phyloP scores from a whole-genome alignment of 2,888 invertebrate genomes.

The Drosophila stalkeri region DNA sequence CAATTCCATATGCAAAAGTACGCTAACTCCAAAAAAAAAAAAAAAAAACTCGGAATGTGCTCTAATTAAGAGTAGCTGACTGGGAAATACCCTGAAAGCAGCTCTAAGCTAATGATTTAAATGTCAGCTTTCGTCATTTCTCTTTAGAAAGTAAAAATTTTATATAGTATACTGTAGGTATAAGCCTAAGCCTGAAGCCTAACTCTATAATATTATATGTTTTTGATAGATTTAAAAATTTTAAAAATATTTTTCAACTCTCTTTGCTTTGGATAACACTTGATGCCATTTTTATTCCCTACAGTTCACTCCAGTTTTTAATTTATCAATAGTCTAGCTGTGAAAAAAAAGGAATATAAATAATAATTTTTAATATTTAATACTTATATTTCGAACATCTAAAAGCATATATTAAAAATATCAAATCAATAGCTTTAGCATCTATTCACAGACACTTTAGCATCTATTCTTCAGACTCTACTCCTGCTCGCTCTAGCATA shows the following conservation, averaged over 20 bases:
- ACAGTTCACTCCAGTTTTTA: background rate
- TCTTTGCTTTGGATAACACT: background rate
- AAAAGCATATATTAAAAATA: background rate
- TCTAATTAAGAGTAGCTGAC: background rate
- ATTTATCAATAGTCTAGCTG: background rate
- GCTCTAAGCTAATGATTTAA: too few relatives aligned
- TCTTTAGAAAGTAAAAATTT: too few relatives aligned
- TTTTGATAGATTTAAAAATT: too few relatives aligned
- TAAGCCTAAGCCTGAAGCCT: too few relatives aligned
- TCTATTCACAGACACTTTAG: too few relatives aligned
- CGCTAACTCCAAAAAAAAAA: constrained; percentile 21
- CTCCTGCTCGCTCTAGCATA: background rate
- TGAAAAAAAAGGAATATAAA: background rate
- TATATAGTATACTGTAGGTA: too few relatives aligned
- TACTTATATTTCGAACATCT: too few relatives aligned
- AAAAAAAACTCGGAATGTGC: background rate
- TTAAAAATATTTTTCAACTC: background rate
- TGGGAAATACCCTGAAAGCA: background rate
- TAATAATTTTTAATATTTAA: too few relatives aligned
- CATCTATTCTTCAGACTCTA: too few relatives aligned
- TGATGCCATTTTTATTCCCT: too few relatives aligned
- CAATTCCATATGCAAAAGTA: constrained; percentile 24
- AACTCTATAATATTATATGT: too few relatives aligned
- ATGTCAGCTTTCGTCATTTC: too few relatives aligned
- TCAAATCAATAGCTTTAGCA: background rate